Evolutionary conservation across 2,113 vertebrate species (phyloP), one percentile per base, ranked within the genome.

Genomic region (Mola mola): DNA sequence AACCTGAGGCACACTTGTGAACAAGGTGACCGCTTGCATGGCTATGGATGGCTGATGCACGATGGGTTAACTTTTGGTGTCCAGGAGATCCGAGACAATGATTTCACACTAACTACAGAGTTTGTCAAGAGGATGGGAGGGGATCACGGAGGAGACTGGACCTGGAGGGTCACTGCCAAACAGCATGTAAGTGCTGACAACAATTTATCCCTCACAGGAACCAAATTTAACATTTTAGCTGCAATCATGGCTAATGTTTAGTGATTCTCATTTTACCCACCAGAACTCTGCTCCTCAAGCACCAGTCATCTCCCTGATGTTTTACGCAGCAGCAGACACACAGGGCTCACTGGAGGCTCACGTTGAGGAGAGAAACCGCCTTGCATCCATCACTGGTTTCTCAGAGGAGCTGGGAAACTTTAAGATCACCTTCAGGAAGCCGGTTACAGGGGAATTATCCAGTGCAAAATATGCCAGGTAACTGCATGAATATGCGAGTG

Each of bases 71-170:
- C 75, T 74, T 98, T 98, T 28, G 96, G 96, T 0, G 82, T 91
- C 17, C 97, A 99, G 72, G 94, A 96, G 87, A 93, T 98, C 66
- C 86, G 70, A 0, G 96, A 99, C 24, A 84, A 73, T 0, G 90
- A 91, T 12, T 88, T 97, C 81, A 61, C 75, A 15, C 85, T 99
- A 16, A 94, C 89, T 16, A 98, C 96, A 0, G 95, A 96, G 79
- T 95, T 97, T 34, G 94, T 96, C 19, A 99, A 98, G 81, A 87
- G 93, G 9, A 78, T 84, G 1, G 96, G 96, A 13, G 97, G 97
- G 2, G 64, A 82, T 4, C 95, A 98, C 0, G 97, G 97, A 1
- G 97, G 97, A 8, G 96, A 98, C 57, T 98, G 96, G 97, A 97
- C 94, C 21, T 99, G 96, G 96, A 92, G 96, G 66, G 79, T 99